phyloP scores from a whole-genome alignment of 2,797 vertebrate genomes.

The Steatocranus sp. region DNA sequence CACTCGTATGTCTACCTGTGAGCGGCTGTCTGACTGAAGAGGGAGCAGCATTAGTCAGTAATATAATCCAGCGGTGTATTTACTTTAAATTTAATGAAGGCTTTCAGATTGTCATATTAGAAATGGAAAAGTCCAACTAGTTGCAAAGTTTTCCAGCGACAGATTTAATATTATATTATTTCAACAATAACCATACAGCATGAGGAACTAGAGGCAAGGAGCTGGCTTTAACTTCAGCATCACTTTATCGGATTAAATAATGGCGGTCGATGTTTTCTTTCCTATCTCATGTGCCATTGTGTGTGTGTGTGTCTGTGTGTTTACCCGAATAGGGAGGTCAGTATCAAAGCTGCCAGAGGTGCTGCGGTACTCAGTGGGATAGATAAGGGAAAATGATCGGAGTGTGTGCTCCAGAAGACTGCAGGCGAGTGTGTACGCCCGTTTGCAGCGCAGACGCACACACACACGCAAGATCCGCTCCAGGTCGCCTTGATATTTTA shows the following conservation, averaged over 20 bases:
- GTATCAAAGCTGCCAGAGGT: slow-evolving; percentile 88
- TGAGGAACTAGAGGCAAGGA: not conserved
- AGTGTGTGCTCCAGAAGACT: slow-evolving; percentile 92
- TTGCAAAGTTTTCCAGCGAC: not conserved
- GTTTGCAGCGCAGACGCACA: slow-evolving; percentile 89
- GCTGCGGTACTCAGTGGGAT: slow-evolving; percentile 97
- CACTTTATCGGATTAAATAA: not conserved
- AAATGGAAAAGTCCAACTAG: not conserved
- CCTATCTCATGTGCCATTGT: not conserved
- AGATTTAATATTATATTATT: not conserved
- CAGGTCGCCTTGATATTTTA: slow-evolving; percentile 87
- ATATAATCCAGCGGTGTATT: not conserved
- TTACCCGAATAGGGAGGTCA: slow-evolving; percentile 92
- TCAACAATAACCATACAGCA: not conserved
- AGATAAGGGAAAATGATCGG: slow-evolving; percentile 91
- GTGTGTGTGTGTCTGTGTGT: not conserved
- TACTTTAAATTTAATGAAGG: not conserved
- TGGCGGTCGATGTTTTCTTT: not conserved
- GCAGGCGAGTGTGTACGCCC: slow-evolving; percentile 91
- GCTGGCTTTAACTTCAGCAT: not conserved
- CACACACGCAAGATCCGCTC: slow-evolving; percentile 86
- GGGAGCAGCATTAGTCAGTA: not conserved
- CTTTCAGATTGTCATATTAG: not conserved
- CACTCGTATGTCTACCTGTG: not conserved
- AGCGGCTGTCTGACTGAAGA: not conserved